A percentile compares a stretch with the other conserved stretches of the same genome.
Evolutionary conservation across 2,888 invertebrate genomes (phyloP).

Genomic region (Sinhomidia bicolor): DNA sequence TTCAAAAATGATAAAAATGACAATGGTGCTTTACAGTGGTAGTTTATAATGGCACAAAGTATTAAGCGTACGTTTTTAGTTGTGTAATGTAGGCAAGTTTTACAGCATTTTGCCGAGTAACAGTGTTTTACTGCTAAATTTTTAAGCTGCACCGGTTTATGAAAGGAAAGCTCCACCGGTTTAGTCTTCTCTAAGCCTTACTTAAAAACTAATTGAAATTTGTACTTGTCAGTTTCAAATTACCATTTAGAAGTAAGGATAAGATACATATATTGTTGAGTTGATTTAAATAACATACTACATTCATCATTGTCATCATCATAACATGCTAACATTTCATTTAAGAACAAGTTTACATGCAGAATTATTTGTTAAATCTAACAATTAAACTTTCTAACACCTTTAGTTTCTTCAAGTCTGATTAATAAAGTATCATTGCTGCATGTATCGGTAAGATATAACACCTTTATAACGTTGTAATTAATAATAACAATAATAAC

Average conservation of each 20-base stretch:
- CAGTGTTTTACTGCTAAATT: no score
- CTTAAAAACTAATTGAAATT: background rate
- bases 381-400: background rate
- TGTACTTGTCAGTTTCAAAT: background rate
- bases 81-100: no score
- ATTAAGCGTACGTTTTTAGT: background rate
- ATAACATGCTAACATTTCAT: no score
- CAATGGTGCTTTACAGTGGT: slow-evolving; percentile 19
- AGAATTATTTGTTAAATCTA: background rate
- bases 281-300: no score
- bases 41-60: background rate
- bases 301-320: no score
- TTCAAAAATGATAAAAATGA: background rate
- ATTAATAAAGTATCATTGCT: slow-evolving; percentile 33
- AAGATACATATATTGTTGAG: no score
- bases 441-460: slow-evolving; percentile 54
- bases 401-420: slow-evolving; percentile 42
- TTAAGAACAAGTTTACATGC: background rate
- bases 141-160: background rate
- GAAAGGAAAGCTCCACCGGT: background rate
- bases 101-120: background rate
- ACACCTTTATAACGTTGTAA: slow-evolving; percentile 9
- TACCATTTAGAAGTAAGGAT: background rate
- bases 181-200: background rate
- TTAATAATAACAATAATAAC: background rate